phyloP scores from a whole-genome alignment of 2,888 invertebrate species.

The Noctuana brunneofusca region DNA sequence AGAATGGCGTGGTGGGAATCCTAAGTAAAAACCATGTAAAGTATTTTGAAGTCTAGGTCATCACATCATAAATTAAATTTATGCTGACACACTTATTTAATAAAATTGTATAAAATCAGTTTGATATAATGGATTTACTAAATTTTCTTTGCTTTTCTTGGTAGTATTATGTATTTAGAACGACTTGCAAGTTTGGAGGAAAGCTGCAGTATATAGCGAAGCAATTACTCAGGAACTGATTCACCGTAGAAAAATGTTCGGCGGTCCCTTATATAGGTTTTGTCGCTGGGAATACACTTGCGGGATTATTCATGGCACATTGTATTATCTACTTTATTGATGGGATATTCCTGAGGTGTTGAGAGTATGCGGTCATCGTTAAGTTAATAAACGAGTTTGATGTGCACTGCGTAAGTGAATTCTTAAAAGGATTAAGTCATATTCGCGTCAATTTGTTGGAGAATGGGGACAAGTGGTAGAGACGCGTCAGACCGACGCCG shows the following conservation, averaged over 20 bases:
- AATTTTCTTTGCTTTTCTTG: background rate
- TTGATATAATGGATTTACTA: background rate
- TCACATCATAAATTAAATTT: background rate
- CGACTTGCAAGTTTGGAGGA: background rate
- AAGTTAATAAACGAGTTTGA: conserved; percentile 55
- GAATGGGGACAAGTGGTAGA: conserved; percentile 72
- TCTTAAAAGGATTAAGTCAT: conserved; percentile 75
- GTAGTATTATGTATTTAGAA: background rate
- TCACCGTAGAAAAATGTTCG: conserved; percentile 45
- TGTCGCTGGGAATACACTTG: conserved; percentile 36
- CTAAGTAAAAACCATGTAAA: conserved; percentile 2
- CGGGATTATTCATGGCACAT: conserved; percentile 42
- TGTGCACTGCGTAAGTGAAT: conserved; percentile 51
- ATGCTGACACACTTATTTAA: background rate
- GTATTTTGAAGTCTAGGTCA: conserved; percentile 10
- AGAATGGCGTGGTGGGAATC: conserved; percentile 7
- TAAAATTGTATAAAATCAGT: background rate
- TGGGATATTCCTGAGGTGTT: conserved; percentile 29
- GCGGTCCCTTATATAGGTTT: conserved; percentile 24
- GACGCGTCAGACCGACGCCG: conserved; percentile 63
- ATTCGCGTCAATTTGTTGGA: conserved; percentile 67
- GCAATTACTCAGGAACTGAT: conserved; percentile 41
- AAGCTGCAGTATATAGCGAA: conserved; percentile 1
- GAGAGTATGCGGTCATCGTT: conserved; percentile 57
- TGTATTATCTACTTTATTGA: conserved; percentile 36